Evolutionary conservation across 2,888 invertebrate genomes (phyloP), one percentile per base, ranked within the genome.

Genomic region (Nephrotoma flavescens): DNA sequence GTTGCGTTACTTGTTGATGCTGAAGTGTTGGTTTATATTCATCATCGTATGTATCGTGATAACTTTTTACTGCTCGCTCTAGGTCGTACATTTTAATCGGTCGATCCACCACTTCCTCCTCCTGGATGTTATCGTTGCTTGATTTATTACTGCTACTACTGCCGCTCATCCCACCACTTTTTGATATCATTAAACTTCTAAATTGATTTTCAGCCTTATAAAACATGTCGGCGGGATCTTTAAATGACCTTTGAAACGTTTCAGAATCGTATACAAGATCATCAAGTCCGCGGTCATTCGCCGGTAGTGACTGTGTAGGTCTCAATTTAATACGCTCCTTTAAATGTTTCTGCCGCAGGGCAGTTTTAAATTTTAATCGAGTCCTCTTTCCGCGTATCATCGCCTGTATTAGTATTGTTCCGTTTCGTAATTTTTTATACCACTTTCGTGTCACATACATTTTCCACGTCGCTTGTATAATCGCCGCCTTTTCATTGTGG

Each of bases 381-480:
- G 95, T 92, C 57, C 94, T 90, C 89, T 93, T 94, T 0, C 97
- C 97, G 41, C 96, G 92, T 7, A 95, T 94, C 88, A 93, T 93
- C 0, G 96, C 95, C 91, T 97, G 97, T 90, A 97, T 94, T 19
- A 91, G 90, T 4, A 95, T 90, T 15, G 95, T 90, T 6, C 94
- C 93, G 7, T 90, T 90, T 85, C 93, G 93, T 7, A 97, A 91
- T 87, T 94, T 94, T 87, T 93, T 91, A 90, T 94, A 95, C 94
- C 95, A 95, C 86, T 93, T 92, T 3, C 95, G 93, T 42, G 93
- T 93, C 87, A 93, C 93, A 89, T 94, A 94, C 41, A 95, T 95
- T 87, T 96, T 93, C 95, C 96, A 97, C 89, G 94, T 93, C 86
- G 95, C 93, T 90, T 98, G 98, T 86, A 98, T 95, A 86, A 94